Conservation (phyloP, 2,888 invertebrate genomes). For the Frankliniella intonsa region DNA sequence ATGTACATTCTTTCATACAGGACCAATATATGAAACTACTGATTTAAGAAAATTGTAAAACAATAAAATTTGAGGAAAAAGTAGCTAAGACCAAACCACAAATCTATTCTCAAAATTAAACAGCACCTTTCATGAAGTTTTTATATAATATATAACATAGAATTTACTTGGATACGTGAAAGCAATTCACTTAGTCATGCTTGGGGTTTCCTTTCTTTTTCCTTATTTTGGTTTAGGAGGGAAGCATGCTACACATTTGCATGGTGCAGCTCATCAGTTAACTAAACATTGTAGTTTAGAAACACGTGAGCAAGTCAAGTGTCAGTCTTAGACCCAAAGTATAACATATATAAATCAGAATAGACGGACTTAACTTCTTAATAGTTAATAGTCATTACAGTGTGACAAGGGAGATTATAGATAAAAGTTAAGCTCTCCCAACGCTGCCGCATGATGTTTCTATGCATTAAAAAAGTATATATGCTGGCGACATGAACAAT, state of each 20-base stretch:
- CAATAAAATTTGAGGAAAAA: background rate
- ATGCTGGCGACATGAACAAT: background rate
- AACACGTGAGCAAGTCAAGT: background rate
- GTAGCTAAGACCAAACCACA: background rate
- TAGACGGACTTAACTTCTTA: background rate
- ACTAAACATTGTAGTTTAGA: background rate
- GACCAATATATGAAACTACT: background rate
- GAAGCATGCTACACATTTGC: slow-evolving; percentile 2
- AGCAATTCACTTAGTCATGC: background rate
- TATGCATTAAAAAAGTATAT: background rate
- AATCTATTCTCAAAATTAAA: background rate
- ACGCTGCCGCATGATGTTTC: background rate
- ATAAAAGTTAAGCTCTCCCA: background rate
- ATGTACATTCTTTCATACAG: slow-evolving; percentile 10
- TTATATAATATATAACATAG: background rate
- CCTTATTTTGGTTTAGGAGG: background rate
- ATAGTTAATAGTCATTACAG: background rate
- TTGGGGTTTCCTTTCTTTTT: background rate
- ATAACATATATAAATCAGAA: background rate
- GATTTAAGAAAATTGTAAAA: background rate
- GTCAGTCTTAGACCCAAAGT: slow-evolving; percentile 9
- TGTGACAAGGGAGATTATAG: background rate
- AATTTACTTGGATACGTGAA: background rate
- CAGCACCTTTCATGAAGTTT: background rate
- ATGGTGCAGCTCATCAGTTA: background rate